Evolutionary conservation across 2,113 vertebrate genomes (phyloP).

Genomic region (Aleadryas rufinucha): DNA sequence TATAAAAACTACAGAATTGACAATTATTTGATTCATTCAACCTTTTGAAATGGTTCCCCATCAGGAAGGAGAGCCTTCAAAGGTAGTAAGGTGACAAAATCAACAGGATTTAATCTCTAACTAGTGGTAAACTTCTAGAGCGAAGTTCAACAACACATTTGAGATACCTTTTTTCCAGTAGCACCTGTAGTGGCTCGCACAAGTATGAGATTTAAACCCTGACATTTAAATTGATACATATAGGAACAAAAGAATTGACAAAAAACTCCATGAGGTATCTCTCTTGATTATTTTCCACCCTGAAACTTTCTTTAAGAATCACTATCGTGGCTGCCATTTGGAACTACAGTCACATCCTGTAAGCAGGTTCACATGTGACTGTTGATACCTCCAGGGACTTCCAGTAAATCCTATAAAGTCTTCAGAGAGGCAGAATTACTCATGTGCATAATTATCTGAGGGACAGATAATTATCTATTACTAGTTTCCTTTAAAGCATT

Average conservation of each 20-base stretch:
- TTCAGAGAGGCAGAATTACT: neutral
- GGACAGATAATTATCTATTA: constrained; percentile 5
- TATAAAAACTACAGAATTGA: neutral
- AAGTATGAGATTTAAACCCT: neutral
- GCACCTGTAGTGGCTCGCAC: accelerated
- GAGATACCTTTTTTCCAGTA: neutral
- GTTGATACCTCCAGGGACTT: neutral
- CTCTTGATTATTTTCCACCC: neutral
- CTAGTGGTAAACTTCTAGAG: neutral
- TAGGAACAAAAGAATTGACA: neutral
- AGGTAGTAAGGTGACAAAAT: neutral
- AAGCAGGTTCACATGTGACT: neutral
- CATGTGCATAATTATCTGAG: constrained; percentile 19
- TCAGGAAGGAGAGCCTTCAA: neutral
- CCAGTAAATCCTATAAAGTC: neutral
- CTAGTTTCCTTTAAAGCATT: constrained; percentile 22
- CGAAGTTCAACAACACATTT: neutral
- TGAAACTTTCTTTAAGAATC: neutral
- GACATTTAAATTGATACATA: neutral
- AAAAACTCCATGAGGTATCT: neutral
- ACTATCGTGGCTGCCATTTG: neutral
- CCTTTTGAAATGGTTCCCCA: neutral
- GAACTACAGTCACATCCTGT: neutral
- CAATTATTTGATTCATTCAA: neutral
- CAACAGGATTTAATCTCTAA: neutral